A percentile compares a stretch with the other conserved stretches of the same genome.
These are phyloP conservation scores for Danio tinwini DNA, from an alignment of 2,797 vertebrate genomes.

Conservation along the genomic window DNA sequence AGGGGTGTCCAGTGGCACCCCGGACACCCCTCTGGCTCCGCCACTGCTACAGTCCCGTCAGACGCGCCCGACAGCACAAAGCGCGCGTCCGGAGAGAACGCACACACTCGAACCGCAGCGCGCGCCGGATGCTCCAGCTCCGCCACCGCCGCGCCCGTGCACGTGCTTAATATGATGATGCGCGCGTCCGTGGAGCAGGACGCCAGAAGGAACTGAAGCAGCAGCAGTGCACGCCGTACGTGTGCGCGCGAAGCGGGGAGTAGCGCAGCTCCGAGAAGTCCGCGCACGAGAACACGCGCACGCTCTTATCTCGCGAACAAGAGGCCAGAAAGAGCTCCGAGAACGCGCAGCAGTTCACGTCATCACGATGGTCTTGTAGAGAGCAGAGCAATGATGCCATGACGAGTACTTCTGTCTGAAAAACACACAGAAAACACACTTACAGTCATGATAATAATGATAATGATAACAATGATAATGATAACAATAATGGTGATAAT, in stretches of 20 bases:
- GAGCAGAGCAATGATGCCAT: slow-evolving; percentile 81
- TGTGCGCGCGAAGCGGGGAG: slow-evolving; percentile 82
- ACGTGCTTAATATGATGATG: slow-evolving; percentile 73
- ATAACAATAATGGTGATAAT: too few relatives aligned
- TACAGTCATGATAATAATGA: not conserved
- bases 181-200: slow-evolving; percentile 88
- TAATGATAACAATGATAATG: too few relatives aligned
- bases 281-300: slow-evolving; percentile 79
- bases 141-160: slow-evolving; percentile 69
- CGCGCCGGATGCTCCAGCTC: slow-evolving; percentile 78
- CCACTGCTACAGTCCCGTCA: slow-evolving; percentile 82
- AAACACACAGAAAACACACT: not conserved
- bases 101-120: slow-evolving; percentile 83
- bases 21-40: too few relatives aligned
- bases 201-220: slow-evolving; percentile 83
- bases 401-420: slow-evolving; percentile 29
- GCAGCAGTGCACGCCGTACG: slow-evolving; percentile 87
- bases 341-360: slow-evolving; percentile 85
- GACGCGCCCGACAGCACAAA: slow-evolving; percentile 78
- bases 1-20: too few relatives aligned
- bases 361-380: slow-evolving; percentile 81
- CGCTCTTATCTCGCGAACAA: slow-evolving; percentile 85
- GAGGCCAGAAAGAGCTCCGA: slow-evolving; percentile 81
- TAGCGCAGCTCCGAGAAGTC: slow-evolving; percentile 79
- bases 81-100: slow-evolving; percentile 73